Evolutionary conservation across 1,140 invertebrate genomes (phyloP).

Genomic region (Cydia splendana): DNA sequence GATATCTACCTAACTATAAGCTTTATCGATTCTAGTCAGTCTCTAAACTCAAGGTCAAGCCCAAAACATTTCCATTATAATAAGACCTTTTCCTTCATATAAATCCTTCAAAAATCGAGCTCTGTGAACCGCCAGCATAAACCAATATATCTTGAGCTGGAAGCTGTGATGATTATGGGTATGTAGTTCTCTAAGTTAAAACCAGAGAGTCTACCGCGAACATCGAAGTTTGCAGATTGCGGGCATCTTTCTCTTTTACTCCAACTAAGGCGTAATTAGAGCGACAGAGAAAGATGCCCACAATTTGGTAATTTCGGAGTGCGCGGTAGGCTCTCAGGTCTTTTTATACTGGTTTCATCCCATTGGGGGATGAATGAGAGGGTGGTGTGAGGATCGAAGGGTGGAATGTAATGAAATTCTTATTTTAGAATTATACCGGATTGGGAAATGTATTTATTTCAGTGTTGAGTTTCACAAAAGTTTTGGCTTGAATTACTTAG

Average conservation of each 20-base stretch:
- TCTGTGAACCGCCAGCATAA: neutral
- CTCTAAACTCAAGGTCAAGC: constrained; percentile 19
- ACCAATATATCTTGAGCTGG: no score
- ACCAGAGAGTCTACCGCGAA: no score
- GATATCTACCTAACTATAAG: no score
- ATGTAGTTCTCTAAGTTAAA: no score
- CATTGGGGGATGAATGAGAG: neutral
- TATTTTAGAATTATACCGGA: neutral
- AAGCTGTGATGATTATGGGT: no score
- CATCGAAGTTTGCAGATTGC: no score
- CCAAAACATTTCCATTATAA: neutral
- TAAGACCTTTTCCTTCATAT: neutral
- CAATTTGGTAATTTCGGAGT: neutral
- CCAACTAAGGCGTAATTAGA: neutral
- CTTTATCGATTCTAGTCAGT: neutral
- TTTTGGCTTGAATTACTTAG: no score
- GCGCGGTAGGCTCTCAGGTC: no score
- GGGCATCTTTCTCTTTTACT: neutral
- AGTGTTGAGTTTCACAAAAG: no score
- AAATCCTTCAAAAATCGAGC: neutral
- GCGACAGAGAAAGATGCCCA: neutral
- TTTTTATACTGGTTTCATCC: neutral
- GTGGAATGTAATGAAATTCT: neutral
- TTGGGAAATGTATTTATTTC: neutral
- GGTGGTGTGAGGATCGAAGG: neutral